Evolutionary conservation across 2,113 vertebrate species (phyloP).

Genomic region (Sinocyclocheilus anophthalmus): DNA sequence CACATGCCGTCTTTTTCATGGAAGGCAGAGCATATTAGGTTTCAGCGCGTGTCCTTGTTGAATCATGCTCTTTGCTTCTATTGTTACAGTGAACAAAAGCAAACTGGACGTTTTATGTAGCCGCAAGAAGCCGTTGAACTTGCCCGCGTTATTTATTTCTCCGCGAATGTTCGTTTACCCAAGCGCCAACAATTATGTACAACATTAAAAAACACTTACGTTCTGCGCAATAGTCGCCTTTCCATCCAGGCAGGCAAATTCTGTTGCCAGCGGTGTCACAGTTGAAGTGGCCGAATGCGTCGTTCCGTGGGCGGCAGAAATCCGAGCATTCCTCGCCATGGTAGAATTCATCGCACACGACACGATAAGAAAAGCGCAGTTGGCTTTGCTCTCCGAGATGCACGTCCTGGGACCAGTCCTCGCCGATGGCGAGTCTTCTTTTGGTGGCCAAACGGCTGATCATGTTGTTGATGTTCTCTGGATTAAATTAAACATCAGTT

Average conservation of each 20-base stretch:
- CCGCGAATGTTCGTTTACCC: neutral
- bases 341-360: slow-evolving; percentile 95
- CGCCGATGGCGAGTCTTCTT: slow-evolving; percentile 82
- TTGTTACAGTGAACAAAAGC: slow-evolving; percentile 68
- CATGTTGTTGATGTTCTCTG: slow-evolving; percentile 63
- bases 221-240: slow-evolving; percentile 90
- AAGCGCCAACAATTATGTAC: too few relatives aligned
- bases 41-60: slow-evolving; percentile 71
- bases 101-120: slow-evolving; percentile 15
- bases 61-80: slow-evolving; percentile 50
- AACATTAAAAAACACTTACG: slow-evolving; percentile 79
- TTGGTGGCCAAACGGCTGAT: slow-evolving; percentile 88
- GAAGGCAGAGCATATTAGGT: slow-evolving; percentile 70
- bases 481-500: neutral
- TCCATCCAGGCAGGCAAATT: slow-evolving; percentile 88
- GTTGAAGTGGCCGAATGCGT: slow-evolving; percentile 91
- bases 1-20: slow-evolving; percentile 74
- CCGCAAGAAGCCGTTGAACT: slow-evolving; percentile 27
- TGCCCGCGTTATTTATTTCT: neutral
- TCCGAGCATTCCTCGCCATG: slow-evolving; percentile 94
- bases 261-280: slow-evolving; percentile 87
- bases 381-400: slow-evolving; percentile 75
- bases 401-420: slow-evolving; percentile 81
- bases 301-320: slow-evolving; percentile 89
- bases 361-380: slow-evolving; percentile 91